These are phyloP conservation scores for Branchipolynoe longqiensis DNA, from an alignment of 2,888 invertebrate species.

Conservation along the genomic window DNA sequence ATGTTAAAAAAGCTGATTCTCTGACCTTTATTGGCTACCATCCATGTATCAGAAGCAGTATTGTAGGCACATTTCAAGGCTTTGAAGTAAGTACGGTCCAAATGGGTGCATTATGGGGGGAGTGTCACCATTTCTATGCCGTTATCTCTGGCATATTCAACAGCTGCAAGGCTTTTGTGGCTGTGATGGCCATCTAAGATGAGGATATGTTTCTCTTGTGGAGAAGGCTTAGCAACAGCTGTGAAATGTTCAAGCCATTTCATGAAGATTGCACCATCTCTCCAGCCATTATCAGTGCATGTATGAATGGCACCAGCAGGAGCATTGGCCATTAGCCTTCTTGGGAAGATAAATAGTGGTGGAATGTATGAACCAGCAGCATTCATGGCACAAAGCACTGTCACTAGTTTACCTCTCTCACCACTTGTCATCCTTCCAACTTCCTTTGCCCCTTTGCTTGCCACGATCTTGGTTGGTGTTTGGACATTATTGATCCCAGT, in stretches of 20 bases:
- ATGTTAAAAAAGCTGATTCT: slow-evolving; percentile 66
- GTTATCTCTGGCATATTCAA: slow-evolving; percentile 74
- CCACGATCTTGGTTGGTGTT: slow-evolving; percentile 62
- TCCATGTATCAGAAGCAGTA: slow-evolving; percentile 66
- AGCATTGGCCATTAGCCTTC: slow-evolving; percentile 73
- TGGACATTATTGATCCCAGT: slow-evolving; percentile 65
- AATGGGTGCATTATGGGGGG: slow-evolving; percentile 78
- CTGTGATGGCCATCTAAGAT: slow-evolving; percentile 79
- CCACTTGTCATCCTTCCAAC: slow-evolving; percentile 62
- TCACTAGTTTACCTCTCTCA: slow-evolving; percentile 65
- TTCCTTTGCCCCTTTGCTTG: slow-evolving; percentile 59
- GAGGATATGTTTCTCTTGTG: slow-evolving; percentile 73
- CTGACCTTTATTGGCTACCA: slow-evolving; percentile 65
- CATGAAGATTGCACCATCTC: slow-evolving; percentile 68
- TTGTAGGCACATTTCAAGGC: slow-evolving; percentile 69
- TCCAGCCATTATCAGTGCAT: slow-evolving; percentile 75
- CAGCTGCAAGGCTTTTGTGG: slow-evolving; percentile 72
- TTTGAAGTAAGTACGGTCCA: slow-evolving; percentile 70
- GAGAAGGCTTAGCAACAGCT: slow-evolving; percentile 68
- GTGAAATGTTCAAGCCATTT: slow-evolving; percentile 80
- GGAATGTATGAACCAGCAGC: slow-evolving; percentile 68
- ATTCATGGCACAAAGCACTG: slow-evolving; percentile 67
- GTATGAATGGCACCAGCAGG: slow-evolving; percentile 74
- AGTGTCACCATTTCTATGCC: slow-evolving; percentile 77
- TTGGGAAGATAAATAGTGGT: slow-evolving; percentile 73